Conservation (phyloP, 1,140 invertebrate genomes). For the Zaprionus tsacasi region DNA sequence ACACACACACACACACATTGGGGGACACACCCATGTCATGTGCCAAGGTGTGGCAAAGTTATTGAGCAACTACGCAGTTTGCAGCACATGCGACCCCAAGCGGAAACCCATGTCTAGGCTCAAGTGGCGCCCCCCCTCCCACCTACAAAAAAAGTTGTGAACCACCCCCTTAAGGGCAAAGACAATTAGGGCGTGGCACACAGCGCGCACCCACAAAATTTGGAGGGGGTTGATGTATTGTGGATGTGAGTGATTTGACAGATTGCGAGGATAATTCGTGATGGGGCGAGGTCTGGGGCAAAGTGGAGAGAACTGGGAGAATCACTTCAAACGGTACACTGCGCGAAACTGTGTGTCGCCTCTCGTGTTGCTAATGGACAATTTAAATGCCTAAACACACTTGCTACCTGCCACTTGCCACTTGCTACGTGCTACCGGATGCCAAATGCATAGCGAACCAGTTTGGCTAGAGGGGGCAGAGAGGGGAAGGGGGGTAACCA, state of each 20-base stretch:
- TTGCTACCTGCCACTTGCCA: conserved; percentile 31
- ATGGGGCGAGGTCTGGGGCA: neutral
- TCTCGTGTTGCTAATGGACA: conserved; percentile 4
- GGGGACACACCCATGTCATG: conserved; percentile 6
- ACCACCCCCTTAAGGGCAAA: neutral
- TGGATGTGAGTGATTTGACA: conserved; percentile 34
- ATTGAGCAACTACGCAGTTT: conserved; percentile 32
- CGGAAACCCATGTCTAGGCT: neutral
- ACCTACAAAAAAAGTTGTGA: conserved; percentile 12
- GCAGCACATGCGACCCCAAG: conserved; percentile 14
- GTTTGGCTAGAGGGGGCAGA: conserved; percentile 26
- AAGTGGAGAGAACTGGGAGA: neutral
- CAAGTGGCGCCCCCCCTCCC: conserved; percentile 1
- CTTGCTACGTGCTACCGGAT: conserved; percentile 50
- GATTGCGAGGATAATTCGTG: conserved; percentile 1
- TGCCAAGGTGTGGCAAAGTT: conserved; percentile 38
- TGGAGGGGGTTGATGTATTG: no score
- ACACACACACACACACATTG: conserved; percentile 7
- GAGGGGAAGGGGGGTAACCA: neutral
- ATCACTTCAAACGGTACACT: neutral
- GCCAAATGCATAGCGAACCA: conserved; percentile 64
- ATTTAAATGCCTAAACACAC: conserved; percentile 42
- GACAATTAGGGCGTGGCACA: conserved; percentile 27
- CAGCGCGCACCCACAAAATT: neutral
- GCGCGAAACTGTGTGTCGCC: no score